These are phyloP conservation scores for Drosophila neocordata DNA, from an alignment of 1,140 invertebrate genomes.

Conservation along the genomic window DNA sequence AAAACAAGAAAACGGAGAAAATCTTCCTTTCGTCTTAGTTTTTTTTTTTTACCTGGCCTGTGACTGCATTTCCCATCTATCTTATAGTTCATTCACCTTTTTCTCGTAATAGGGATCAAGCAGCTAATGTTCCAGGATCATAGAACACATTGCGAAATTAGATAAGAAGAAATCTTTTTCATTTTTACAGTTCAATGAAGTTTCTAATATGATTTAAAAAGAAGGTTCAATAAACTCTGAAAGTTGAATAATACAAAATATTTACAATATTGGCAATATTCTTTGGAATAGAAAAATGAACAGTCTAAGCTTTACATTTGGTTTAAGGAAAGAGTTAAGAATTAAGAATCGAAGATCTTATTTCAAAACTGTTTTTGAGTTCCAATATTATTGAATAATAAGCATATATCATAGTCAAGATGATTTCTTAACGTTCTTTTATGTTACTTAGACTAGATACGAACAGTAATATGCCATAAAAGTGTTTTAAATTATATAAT, in stretches of 20 bases:
- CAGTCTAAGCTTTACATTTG: too few species aligned
- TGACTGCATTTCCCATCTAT: conserved; percentile 42
- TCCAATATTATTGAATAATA: too few species aligned
- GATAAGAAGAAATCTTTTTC: conserved; percentile 23
- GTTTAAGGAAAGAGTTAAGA: too few species aligned
- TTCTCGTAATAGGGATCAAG: conserved; percentile 12
- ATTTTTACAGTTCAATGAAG: conserved; percentile 19
- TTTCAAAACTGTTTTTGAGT: too few species aligned
- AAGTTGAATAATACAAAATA: too few species aligned
- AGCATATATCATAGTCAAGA: too few species aligned
- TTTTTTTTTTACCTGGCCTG: conserved; percentile 49
- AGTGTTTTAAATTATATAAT: too few species aligned
- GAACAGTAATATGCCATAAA: too few species aligned
- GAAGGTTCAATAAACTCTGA: neutral
- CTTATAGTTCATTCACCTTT: conserved; percentile 56
- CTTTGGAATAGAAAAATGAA: too few species aligned
- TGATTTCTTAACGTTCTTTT: neutral
- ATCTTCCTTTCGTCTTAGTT: neutral
- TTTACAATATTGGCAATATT: too few species aligned
- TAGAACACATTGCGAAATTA: neutral
- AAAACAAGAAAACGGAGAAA: conserved; percentile 12
- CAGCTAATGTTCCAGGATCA: conserved; percentile 25
- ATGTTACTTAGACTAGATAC: too few species aligned
- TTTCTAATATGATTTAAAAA: neutral
- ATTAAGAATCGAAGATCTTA: too few species aligned